These are phyloP conservation scores for Neodiprion lecontei DNA, from an alignment of 1,140 invertebrate genomes.

Conservation along the genomic window DNA sequence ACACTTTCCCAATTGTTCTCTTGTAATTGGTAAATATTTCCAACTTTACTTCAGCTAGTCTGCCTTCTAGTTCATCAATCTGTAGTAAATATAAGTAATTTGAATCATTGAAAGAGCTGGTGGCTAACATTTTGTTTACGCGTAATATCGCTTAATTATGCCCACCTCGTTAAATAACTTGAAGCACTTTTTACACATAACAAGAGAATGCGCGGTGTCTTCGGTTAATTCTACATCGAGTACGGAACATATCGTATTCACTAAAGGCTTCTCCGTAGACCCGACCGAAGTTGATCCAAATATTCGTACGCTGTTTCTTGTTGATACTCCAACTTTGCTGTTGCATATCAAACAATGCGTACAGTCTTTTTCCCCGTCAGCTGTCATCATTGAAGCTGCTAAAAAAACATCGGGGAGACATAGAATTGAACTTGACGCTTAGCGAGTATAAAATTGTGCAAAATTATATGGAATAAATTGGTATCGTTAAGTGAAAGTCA, in stretches of 20 bases:
- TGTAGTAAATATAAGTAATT: conserved; percentile 38
- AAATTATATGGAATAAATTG: too few species aligned
- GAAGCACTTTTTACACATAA: conserved; percentile 72
- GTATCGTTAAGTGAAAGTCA: too few species aligned
- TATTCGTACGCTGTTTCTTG: conserved; percentile 63
- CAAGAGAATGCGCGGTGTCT: conserved; percentile 60
- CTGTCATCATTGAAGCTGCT: conserved; percentile 40
- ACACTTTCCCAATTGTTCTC: conserved; percentile 51
- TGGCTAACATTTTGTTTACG: too few species aligned
- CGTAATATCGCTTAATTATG: neutral
- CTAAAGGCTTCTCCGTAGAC: conserved; percentile 57
- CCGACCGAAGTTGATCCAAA: conserved; percentile 53
- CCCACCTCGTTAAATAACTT: conserved; percentile 64
- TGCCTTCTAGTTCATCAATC: conserved; percentile 66
- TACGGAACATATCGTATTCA: conserved; percentile 59
- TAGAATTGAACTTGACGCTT: too few species aligned
- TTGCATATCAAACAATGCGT: conserved; percentile 65
- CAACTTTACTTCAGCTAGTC: conserved; percentile 58
- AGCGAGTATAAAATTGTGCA: too few species aligned
- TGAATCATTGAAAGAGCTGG: too few species aligned
- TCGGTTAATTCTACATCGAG: conserved; percentile 60
- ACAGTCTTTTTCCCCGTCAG: conserved; percentile 44
- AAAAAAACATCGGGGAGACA: neutral
- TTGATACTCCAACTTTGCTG: conserved; percentile 61
- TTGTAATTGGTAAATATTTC: conserved; percentile 58